Base-by-base conservation (phyloP, 2,113 vertebrate species). In the Pseudopipra pipra region DNA sequence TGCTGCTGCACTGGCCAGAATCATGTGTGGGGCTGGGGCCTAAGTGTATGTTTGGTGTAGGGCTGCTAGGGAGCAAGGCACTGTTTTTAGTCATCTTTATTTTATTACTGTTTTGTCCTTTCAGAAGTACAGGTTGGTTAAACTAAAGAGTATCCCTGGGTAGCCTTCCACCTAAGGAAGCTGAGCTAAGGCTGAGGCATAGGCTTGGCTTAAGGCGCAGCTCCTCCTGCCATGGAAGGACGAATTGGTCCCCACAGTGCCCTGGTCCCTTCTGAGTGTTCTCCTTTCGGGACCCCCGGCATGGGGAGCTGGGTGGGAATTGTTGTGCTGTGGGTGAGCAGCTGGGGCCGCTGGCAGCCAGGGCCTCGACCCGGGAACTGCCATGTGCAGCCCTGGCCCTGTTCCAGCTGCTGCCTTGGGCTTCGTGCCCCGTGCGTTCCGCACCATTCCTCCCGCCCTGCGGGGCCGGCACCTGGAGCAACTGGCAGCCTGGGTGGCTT, bases 21-120 rank as follows among this genome's bases (percentile, higher is more conserved):
- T 37, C 5, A 2, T 16, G 12, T 1, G 4, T 11, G 43, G 41
- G 16, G 9, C 31, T 54, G 30, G 39, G 33, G n/a, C 56, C 62
- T 2, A 5, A 23, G 31, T 3, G 12, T 30, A 23, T 11, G 0
- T 6, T 46, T 33, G 44, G 11, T 23, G 13, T 8, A 13, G 66
- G 25, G 35, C 47, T 61, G 44, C 78, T 65, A 25, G 9, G 41
- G 52, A 83, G n/a, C 16, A 56, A 51, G 39, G 24, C 51, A 3
- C 55, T 47, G 63, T 43, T 80, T 77, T 39, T 24, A 15, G 37
- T 56, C 49, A 25, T 18, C 24, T 31, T 33, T 31, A 8, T 43
- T 68, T 33, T 19, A 2, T 49, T 80, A 7, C 23, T 70, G 0
- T 58, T 70, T 56, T 55, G 27, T 61, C 33, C 44, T 79, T 35